phyloP scores from a whole-genome alignment of 1,140 invertebrate species.

The Polyergus mexicanus region DNA sequence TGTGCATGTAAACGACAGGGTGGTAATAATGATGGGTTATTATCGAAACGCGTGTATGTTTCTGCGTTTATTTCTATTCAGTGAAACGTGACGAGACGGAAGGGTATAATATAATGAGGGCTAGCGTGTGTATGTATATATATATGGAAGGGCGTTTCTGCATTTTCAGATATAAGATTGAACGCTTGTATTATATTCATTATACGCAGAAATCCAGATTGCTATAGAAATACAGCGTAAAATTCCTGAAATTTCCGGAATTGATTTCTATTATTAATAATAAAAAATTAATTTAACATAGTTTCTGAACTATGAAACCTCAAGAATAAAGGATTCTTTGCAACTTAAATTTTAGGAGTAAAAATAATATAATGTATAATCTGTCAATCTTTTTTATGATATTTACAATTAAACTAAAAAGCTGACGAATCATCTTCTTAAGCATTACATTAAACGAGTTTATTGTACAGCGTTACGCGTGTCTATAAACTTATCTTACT shows the following conservation, averaged over 20 bases:
- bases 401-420: background rate
- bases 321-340: background rate
- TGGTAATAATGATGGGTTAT: conserved; percentile 19
- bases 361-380: background rate
- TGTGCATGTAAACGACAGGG: conserved; percentile 31
- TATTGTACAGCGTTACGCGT: background rate
- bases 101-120: conserved; percentile 32
- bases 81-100: conserved; percentile 41
- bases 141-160: background rate
- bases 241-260: too few relatives aligned
- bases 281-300: background rate
- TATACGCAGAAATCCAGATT: background rate
- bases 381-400: background rate
- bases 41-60: conserved; percentile 6
- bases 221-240: background rate
- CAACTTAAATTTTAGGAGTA: background rate
- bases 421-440: background rate
- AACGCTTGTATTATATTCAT: conserved; percentile 1
- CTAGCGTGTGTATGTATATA: background rate
- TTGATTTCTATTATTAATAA: background rate
- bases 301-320: background rate
- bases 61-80: conserved; percentile 42
- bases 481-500: background rate
- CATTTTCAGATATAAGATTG: conserved; percentile 10
- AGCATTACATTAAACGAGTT: background rate